Percentiles rank a stretch among this genome's conserved stretches.
Conservation (phyloP, 2,888 invertebrate species). For the Caenorhabditis sp. region DNA sequence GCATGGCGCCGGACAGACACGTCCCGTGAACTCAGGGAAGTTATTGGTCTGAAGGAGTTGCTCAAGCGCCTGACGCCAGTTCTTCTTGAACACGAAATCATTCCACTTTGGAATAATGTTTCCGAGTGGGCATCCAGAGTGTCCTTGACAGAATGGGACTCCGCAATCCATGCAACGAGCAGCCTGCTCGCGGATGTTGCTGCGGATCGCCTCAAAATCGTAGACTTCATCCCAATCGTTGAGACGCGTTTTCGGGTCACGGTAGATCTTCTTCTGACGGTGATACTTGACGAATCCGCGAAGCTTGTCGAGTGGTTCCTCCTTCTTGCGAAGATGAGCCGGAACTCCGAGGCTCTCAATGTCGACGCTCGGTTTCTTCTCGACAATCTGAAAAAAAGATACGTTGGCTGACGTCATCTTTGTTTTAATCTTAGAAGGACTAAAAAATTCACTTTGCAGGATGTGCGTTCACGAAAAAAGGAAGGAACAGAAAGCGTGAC, state of each 20-base stretch:
- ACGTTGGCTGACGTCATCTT: no score
- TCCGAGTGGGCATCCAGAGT: constrained; percentile 95
- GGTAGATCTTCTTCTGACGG: constrained; percentile 89
- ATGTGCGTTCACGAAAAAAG: neutral
- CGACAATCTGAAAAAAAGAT: constrained; percentile 30
- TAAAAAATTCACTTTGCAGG: constrained; percentile 18
- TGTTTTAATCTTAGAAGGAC: constrained; percentile 9
- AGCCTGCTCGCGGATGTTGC: constrained; percentile 90
- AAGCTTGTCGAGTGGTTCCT: constrained; percentile 77
- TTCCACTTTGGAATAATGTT: constrained; percentile 99
- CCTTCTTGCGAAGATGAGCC: constrained; percentile 64
- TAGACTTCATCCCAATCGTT: constrained; percentile 94
- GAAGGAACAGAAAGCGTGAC: constrained; percentile 6
- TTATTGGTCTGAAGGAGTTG: constrained; percentile 97
- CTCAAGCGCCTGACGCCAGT: constrained; percentile 84
- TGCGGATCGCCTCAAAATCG: constrained; percentile 87
- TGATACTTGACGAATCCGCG: constrained; percentile 95
- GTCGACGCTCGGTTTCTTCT: constrained; percentile 66
- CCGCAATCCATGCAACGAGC: constrained; percentile 98
- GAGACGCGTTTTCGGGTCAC: constrained; percentile 88
- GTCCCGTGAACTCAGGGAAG: constrained; percentile 87
- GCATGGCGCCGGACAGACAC: constrained; percentile 91
- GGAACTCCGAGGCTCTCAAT: constrained; percentile 75
- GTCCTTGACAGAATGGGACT: constrained; percentile 96
- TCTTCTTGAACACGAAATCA: constrained; percentile 88